A percentile compares a stretch with the other conserved stretches of the same genome.
Evolutionary conservation across 53 echinoderm and acorn worm genomes (phyloP).

Genomic region (Stichopus horrens): DNA sequence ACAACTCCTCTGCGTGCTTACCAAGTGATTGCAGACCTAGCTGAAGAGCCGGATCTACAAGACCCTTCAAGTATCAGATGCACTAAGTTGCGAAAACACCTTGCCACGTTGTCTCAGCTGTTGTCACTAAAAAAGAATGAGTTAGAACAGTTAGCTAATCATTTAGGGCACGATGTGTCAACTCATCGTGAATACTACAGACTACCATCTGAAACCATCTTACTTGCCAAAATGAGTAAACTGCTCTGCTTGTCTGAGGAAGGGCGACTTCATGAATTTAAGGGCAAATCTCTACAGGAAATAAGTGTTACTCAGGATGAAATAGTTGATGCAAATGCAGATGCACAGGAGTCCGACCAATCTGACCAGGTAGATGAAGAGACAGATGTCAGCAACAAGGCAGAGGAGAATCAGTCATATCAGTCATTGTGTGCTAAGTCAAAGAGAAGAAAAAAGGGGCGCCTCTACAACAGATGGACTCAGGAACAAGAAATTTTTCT

Average conservation of each 20-base stretch:
- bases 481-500: conserved; percentile 11
- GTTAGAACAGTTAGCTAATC: conserved; percentile 56
- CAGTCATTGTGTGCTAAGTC: background rate
- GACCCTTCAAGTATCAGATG: conserved; percentile 55
- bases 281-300: conserved; percentile 51
- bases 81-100: conserved; percentile 60
- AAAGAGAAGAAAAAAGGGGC: background rate
- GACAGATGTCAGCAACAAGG: background rate
- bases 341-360: conserved; percentile 11
- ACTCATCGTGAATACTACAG: conserved; percentile 56
- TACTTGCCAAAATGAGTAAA: conserved; percentile 63
- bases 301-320: conserved; percentile 13
- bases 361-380: conserved; percentile 4
- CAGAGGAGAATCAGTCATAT: conserved; percentile 21
- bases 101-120: conserved; percentile 58
- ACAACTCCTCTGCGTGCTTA: conserved; percentile 15
- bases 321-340: background rate
- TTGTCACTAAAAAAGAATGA: conserved; percentile 54
- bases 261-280: conserved; percentile 24
- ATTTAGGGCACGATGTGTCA: conserved; percentile 54
- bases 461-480: conserved; percentile 22
- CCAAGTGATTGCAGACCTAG: conserved; percentile 17
- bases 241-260: conserved; percentile 40
- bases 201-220: conserved; percentile 47
- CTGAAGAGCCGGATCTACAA: conserved; percentile 14